Percentiles rank a stretch among this genome's conserved stretches.
phyloP scores from a whole-genome alignment of 2,797 vertebrate genomes.

The Peromyscus aztecus region DNA sequence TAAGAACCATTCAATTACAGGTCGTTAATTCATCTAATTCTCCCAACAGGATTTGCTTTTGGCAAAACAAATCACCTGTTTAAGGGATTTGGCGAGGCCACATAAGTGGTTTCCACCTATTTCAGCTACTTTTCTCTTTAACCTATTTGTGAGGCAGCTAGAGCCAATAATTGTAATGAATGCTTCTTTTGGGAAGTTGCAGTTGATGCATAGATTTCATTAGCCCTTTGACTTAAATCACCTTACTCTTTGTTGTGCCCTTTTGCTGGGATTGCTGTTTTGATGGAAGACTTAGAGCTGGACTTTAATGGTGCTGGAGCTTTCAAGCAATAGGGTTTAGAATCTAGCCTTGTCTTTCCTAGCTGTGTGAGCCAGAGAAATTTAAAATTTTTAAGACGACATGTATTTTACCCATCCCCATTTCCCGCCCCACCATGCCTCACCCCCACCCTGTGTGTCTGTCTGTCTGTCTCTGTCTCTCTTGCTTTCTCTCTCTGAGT shows the following conservation, averaged over 20 bases:
- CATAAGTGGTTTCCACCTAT: slow-evolving; percentile 80
- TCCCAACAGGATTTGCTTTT: slow-evolving; percentile 75
- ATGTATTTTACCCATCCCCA: background rate
- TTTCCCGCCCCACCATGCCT: background rate
- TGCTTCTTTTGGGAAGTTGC: slow-evolving; percentile 66
- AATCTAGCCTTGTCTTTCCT: background rate
- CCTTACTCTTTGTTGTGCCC: slow-evolving; percentile 38
- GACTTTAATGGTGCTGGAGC: background rate
- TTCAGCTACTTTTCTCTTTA: slow-evolving; percentile 81
- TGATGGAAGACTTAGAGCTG: background rate
- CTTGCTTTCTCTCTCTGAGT: background rate
- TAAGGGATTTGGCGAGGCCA: slow-evolving; percentile 57
- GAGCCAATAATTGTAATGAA: slow-evolving; percentile 78
- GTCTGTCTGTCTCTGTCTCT: background rate
- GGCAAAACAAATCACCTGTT: slow-evolving; percentile 80
- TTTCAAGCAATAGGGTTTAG: background rate
- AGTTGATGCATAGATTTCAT: slow-evolving; percentile 72
- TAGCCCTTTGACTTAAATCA: slow-evolving; percentile 72
- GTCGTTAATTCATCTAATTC: slow-evolving; percentile 80
- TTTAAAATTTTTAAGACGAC: background rate
- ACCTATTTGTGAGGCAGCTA: slow-evolving; percentile 76
- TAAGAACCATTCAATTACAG: slow-evolving; percentile 80
- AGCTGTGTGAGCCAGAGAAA: background rate
- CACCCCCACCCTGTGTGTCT: background rate
- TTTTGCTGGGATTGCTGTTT: slow-evolving; percentile 24